Base-by-base conservation (phyloP, 23 tunicate genomes). In the Halocynthia aurantium region DNA sequence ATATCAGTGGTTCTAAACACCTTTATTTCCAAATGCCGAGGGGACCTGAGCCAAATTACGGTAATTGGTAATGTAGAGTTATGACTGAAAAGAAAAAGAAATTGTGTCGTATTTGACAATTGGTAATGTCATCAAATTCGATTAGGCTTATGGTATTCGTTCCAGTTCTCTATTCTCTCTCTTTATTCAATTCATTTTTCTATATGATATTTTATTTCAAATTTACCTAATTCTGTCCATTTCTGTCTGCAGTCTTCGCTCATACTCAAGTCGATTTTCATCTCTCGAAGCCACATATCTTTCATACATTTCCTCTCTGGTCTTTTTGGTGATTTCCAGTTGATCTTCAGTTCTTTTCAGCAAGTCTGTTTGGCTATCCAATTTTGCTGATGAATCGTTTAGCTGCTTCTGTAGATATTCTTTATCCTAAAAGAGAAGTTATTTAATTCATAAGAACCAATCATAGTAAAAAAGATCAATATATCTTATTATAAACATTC, bases 281-380 rank as follows among this genome's bases (percentile, higher is more conserved):
- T 90, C 97, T 67, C 97, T 71, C 5, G 97, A 85, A 19, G 89
- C 74, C 7, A 86, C 97, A 72, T 90, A 90, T 61, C 77, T 85
- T 52, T 85, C 90, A 55, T 90, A 90, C 10, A 91, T 65, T 58
- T 86, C 97, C 61, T 91, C 91, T 63, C 91, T 50, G 7, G 88
- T 72, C 9, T 51, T 52, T 67, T 91, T 91, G 4, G 84, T 78
- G 8, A 66, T 74, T 67, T 91, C 97, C 87, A 91, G 58, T 70
- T 91, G 91, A 55, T 82, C 78, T 56, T 91, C 85, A 6, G 91
- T 75, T 18, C 90, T 78, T 64, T 61, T 77, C 6, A 91, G 77
- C 61, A 49, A 40, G 40, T 91, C 97, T 73, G 90, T 78, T 8
- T 68, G 20, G 4, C 63, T 85, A 64, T 91, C 87, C 8, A 91